Percentiles rank a stretch among this genome's conserved stretches.
phyloP scores from a whole-genome alignment of 2,113 vertebrate genomes.

The Choloepus hoffmanni region DNA sequence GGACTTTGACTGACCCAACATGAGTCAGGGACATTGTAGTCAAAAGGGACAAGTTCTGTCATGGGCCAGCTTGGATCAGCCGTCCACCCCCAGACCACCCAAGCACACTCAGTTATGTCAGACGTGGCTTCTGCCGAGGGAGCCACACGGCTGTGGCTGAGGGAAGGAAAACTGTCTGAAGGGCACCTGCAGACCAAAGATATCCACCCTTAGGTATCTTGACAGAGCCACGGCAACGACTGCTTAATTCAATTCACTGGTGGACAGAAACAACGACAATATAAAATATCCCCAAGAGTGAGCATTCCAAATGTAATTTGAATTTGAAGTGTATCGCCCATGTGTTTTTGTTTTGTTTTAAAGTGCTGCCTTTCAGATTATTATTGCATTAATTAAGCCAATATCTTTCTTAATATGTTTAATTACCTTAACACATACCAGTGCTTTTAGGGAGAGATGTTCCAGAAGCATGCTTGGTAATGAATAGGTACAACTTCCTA shows the following conservation, averaged over 20 bases:
- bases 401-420: neutral
- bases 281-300: neutral
- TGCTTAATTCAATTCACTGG: neutral
- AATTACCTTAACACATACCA: neutral
- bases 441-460: neutral
- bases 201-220: neutral
- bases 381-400: conserved; percentile 14
- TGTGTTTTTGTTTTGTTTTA: neutral
- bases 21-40: neutral
- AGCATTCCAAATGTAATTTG: neutral
- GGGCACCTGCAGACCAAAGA: neutral
- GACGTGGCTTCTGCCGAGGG: neutral
- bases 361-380: neutral
- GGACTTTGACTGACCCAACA: neutral
- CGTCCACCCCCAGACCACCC: neutral
- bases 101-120: neutral
- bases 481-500: neutral
- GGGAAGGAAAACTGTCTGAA: neutral
- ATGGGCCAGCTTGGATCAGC: neutral
- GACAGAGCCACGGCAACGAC: neutral
- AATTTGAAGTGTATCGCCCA: neutral
- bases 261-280: neutral
- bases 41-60: neutral
- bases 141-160: neutral
- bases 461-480: neutral